Evolutionary conservation across 2,797 vertebrate genomes (phyloP), one percentile per base, ranked within the genome.

Genomic region (Trachurus trachurus): DNA sequence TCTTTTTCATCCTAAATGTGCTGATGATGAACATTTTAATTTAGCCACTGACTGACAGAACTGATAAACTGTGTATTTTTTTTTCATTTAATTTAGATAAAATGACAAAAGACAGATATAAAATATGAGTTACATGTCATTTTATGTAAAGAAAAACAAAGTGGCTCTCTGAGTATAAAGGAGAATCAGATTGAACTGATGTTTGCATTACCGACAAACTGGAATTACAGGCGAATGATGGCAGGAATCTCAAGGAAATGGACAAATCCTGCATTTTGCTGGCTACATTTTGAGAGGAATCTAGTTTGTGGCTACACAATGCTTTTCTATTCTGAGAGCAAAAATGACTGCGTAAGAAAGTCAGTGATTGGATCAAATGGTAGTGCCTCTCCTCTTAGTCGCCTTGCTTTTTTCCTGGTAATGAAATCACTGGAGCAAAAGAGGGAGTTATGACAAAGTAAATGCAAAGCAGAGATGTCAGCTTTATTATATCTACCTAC

Each of bases 341-440:
- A 50, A 64, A 76, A 44, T 4, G 4, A 16, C 47, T 13, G 29
- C 34, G 26, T 40, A 47, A 82, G 47, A 57, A 53, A 69, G 71
- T 54, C 61, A 66, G 70, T 56, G 74, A 82, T 57, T 66, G 64
- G 29, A 66, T 75, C 21, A 78, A 61, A 76, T 21, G 34, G 39
- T 6, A n/a, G 19, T 21, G 47, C 59, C 29, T 54, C 64, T 56
- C 15, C 47, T 62, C 67, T 76, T 16, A 40, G 64, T 66, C 56
- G 45, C 60, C 26, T 66, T 50, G 59, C 73, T 60, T 85, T 81
- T 44, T 83, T 72, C 64, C 71, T 31, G 19, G 21, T 53, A 74
- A 87, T 71, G 68, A 76, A 70, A 80, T 57, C 73, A 78, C 59
- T 61, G 66, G 66, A 66, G 69, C 67, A 68, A 76, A 83, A 68